phyloP scores from a whole-genome alignment of 2,888 invertebrate genomes.

The Lepidocyrtoides sp. region DNA sequence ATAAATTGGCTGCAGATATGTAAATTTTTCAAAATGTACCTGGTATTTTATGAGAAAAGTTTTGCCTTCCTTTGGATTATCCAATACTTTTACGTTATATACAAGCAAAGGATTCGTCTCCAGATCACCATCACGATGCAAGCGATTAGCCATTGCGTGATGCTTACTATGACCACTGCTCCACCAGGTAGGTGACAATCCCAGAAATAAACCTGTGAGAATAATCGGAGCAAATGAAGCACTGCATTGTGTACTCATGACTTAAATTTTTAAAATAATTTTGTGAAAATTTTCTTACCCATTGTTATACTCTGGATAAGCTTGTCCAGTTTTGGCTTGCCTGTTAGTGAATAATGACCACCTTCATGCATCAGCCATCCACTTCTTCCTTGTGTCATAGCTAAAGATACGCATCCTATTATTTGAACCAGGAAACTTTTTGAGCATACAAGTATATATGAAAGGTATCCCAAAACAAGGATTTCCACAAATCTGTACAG shows the following conservation, averaged over 20 bases:
- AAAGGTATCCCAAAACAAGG: constrained; percentile 78
- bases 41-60: constrained; percentile 84
- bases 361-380: constrained; percentile 84
- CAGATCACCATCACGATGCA: constrained; percentile 84
- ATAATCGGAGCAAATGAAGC: neutral
- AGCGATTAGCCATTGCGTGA: constrained; percentile 85
- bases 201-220: constrained; percentile 84
- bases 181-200: constrained; percentile 82
- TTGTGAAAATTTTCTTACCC: too few relatives aligned
- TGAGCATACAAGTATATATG: constrained; percentile 81
- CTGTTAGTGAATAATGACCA: constrained; percentile 84
- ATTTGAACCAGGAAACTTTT: constrained; percentile 61
- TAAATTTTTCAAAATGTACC: too few relatives aligned
- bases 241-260: too few relatives aligned
- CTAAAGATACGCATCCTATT: constrained; percentile 82
- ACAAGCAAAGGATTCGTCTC: constrained; percentile 84
- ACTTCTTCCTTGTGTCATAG: constrained; percentile 82
- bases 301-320: too few relatives aligned
- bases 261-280: too few relatives aligned
- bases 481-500: constrained; percentile 79
- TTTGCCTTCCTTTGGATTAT: constrained; percentile 81
- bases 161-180: constrained; percentile 75
- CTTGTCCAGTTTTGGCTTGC: constrained; percentile 83
- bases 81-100: constrained; percentile 83
- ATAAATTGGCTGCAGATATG: too few relatives aligned